phyloP scores from a whole-genome alignment of 2,113 vertebrate genomes.

The Ornithorhynchus anatinus region DNA sequence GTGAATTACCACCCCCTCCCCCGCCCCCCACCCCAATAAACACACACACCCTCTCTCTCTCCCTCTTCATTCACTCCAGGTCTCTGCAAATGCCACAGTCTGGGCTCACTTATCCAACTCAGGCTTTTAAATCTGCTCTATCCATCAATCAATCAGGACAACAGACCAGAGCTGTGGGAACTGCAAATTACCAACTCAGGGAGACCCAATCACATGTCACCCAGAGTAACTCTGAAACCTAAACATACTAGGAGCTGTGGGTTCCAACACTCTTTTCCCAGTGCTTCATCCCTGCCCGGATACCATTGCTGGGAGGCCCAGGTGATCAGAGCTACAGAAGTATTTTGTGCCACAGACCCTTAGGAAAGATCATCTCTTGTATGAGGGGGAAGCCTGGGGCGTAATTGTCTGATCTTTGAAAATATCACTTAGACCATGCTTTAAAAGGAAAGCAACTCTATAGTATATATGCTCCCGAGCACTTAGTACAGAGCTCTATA shows the following conservation, averaged over 20 bases:
- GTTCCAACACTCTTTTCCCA: background rate
- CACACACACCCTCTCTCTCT: background rate
- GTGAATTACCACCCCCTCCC: conserved; percentile 25
- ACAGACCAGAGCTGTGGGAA: background rate
- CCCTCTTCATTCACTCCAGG: background rate
- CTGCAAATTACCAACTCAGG: background rate
- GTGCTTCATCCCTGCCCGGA: background rate
- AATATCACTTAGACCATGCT: no score
- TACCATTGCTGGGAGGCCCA: background rate
- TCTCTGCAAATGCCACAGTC: background rate
- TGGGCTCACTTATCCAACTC: background rate
- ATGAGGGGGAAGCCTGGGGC: no score
- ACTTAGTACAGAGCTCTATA: no score
- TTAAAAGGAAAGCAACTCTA: no score
- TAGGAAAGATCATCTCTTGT: no score
- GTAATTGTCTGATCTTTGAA: no score
- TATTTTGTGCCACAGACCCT: no score
- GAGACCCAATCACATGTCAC: background rate
- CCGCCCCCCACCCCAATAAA: background rate
- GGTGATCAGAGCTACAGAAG: no score
- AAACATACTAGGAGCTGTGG: background rate
- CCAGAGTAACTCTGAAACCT: background rate
- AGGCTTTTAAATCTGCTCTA: background rate
- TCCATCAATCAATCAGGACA: background rate
- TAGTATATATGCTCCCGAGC: no score